Conservation (phyloP, 2,888 invertebrate species). For the Alsophila aescularia region DNA sequence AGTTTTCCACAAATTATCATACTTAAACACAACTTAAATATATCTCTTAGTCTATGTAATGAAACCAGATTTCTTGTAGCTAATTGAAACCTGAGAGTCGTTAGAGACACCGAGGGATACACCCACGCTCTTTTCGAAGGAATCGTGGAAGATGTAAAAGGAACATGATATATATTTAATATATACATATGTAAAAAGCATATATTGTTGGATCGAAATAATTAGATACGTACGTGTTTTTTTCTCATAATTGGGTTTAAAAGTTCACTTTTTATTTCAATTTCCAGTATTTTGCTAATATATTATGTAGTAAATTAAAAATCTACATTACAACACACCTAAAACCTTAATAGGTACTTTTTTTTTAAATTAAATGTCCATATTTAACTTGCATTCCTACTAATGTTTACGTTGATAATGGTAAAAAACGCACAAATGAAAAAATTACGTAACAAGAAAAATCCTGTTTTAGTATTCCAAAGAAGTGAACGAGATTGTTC, state of each 20-base stretch:
- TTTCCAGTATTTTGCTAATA: no score
- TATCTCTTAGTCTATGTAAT: slow-evolving; percentile 19
- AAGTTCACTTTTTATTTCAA: no score
- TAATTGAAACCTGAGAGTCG: slow-evolving; percentile 56
- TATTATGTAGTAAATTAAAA: no score
- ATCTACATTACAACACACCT: no score
- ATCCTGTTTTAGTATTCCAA: slow-evolving; percentile 57
- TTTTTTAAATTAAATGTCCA: no score
- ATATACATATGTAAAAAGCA: not conserved
- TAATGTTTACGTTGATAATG: slow-evolving; percentile 24
- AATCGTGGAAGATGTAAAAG: slow-evolving; percentile 3
- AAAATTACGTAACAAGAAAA: slow-evolving; percentile 35
- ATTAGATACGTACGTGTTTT: no score
- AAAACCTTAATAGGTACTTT: no score
- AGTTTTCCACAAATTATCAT: no score
- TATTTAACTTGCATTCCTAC: no score
- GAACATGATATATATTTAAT: slow-evolving; percentile 26
- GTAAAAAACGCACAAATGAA: slow-evolving; percentile 41
- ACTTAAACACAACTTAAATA: no score
- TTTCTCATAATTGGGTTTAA: no score
- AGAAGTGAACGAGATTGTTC: slow-evolving; percentile 66
- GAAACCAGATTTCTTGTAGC: slow-evolving; percentile 42
- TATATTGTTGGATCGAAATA: no score
- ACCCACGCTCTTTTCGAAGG: slow-evolving; percentile 32
- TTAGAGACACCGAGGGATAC: slow-evolving; percentile 20